Conservation (phyloP, 2,888 invertebrate species). For the Teleogryllus oceanicus region DNA sequence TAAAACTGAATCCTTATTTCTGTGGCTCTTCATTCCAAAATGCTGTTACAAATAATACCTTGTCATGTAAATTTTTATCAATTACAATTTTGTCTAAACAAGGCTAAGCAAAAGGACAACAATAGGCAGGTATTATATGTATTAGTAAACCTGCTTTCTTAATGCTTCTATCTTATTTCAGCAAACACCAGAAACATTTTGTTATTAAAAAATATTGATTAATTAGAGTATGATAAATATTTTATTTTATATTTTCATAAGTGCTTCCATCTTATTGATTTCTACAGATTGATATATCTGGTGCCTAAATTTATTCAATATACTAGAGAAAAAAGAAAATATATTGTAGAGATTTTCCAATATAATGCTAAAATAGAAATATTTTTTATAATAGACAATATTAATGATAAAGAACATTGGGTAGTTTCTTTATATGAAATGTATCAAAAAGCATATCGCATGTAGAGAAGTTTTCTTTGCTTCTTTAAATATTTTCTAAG, state of each 20-base stretch:
- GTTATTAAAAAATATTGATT: not conserved
- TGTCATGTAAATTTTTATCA: too few relatives aligned
- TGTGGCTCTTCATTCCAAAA: too few relatives aligned
- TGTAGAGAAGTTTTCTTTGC: not conserved
- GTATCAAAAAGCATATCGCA: not conserved
- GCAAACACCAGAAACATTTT: too few relatives aligned
- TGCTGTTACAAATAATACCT: too few relatives aligned
- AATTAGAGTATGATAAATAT: slow-evolving; percentile 3
- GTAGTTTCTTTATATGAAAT: slow-evolving; percentile 7
- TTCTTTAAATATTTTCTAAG: not conserved
- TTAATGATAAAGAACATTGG: not conserved
- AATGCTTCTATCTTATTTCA: too few relatives aligned
- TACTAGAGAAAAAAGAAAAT: not conserved
- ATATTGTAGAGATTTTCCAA: not conserved
- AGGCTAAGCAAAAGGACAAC: too few relatives aligned
- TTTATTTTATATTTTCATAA: not conserved
- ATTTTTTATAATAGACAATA: not conserved
- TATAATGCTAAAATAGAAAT: not conserved
- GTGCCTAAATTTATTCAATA: not conserved
- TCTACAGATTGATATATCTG: not conserved
- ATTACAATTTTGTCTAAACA: too few relatives aligned
- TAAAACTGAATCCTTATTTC: too few relatives aligned
- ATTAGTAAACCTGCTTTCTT: too few relatives aligned
- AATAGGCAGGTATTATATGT: too few relatives aligned
- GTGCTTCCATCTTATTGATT: not conserved